A percentile compares a stretch with the other conserved stretches of the same genome.
These are phyloP conservation scores for Lepeophtheirus salmonis DNA, from an alignment of 1,140 invertebrate genomes.

Conservation along the genomic window DNA sequence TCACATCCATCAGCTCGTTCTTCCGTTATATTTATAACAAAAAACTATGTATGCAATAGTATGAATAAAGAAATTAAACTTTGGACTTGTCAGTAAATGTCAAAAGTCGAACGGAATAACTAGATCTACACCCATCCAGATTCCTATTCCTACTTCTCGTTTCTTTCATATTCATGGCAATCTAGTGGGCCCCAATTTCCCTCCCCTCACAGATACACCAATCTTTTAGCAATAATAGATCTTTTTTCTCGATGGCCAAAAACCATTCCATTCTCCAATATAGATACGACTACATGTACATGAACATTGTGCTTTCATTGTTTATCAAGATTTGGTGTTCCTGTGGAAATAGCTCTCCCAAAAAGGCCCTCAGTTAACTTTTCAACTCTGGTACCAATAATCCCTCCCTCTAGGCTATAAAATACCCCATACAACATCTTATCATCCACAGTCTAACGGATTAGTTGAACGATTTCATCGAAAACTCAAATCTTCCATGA, in stretches of 20 bases:
- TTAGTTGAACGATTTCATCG: constrained; percentile 23
- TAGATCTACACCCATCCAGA: too few relatives aligned
- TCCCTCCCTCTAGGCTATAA: not conserved
- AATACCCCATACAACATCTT: constrained; percentile 19
- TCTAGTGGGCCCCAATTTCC: too few relatives aligned
- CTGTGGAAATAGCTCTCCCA: too few relatives aligned
- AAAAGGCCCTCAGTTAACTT: constrained; percentile 28
- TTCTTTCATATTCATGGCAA: too few relatives aligned
- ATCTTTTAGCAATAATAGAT: not conserved
- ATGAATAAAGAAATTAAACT: too few relatives aligned
- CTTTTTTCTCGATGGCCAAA: not conserved
- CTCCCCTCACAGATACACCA: too few relatives aligned
- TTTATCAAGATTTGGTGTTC: constrained; percentile 25
- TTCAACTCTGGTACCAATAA: constrained; percentile 16
- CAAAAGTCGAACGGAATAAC: too few relatives aligned
- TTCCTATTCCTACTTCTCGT: too few relatives aligned
- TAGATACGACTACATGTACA: constrained; percentile 22
- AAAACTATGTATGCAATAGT: too few relatives aligned
- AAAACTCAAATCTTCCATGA: constrained; percentile 18
- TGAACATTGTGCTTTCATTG: constrained; percentile 23
- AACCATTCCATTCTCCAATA: not conserved
- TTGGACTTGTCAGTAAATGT: too few relatives aligned
- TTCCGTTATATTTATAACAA: too few relatives aligned
- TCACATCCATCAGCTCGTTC: too few relatives aligned
- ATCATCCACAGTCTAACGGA: constrained; percentile 25